These are phyloP conservation scores for Amazona guildingii DNA, from an alignment of 2,113 vertebrate species.

Conservation along the genomic window DNA sequence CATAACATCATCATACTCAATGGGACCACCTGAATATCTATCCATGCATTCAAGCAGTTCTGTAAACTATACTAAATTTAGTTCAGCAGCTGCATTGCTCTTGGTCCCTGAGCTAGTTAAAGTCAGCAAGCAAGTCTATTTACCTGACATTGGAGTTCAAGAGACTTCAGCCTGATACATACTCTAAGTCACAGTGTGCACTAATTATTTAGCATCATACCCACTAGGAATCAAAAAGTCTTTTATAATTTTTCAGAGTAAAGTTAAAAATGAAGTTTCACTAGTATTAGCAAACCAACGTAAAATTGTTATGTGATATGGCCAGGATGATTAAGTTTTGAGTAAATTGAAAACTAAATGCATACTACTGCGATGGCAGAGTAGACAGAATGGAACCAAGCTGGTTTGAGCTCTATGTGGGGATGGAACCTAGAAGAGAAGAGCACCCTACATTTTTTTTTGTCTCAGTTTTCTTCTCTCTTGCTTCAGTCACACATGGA, in stretches of 20 bases:
- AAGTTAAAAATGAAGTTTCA: neutral
- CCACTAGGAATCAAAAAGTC: neutral
- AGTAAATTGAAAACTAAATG: neutral
- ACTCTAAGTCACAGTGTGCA: neutral
- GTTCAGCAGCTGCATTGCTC: neutral
- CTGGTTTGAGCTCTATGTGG: neutral
- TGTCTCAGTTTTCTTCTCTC: neutral
- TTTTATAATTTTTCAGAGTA: neutral
- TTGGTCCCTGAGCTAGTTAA: neutral
- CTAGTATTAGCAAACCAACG: neutral
- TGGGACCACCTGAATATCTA: neutral
- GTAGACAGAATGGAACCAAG: slow-evolving; percentile 3
- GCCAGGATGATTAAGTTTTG: neutral
- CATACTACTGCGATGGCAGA: neutral
- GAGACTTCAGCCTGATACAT: neutral
- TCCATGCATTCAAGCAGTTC: neutral
- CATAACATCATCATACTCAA: neutral
- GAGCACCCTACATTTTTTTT: neutral
- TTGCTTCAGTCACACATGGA: neutral
- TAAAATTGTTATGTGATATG: neutral
- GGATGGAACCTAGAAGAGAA: neutral
- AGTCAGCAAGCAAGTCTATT: neutral
- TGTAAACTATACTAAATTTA: neutral
- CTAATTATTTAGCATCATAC: neutral
- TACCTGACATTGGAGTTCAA: neutral